Percentiles rank a stretch among this genome's conserved stretches.
These are phyloP conservation scores for Tragopan temminckii DNA, from an alignment of 2,797 vertebrate species.

Conservation along the genomic window DNA sequence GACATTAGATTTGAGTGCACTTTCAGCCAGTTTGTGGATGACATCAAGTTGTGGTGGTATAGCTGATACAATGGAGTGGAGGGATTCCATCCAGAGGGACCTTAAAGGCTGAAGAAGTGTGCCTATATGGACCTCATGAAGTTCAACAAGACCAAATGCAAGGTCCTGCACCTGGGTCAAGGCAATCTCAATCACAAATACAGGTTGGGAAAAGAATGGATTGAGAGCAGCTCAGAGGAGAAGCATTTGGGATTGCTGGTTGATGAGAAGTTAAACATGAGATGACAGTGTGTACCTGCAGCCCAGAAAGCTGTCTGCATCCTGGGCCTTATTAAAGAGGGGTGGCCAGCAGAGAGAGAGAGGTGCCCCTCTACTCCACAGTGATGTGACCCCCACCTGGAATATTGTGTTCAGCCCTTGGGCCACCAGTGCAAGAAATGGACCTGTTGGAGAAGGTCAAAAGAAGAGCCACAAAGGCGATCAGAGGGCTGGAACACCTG, in stretches of 20 bases:
- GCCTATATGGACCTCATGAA: neutral
- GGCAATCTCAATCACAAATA: neutral
- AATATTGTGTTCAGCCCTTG: neutral
- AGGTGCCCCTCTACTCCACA: neutral
- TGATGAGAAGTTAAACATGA: neutral
- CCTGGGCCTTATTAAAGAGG: neutral
- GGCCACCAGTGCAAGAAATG: neutral
- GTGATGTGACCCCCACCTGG: neutral
- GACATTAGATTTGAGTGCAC: neutral
- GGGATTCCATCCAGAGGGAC: neutral
- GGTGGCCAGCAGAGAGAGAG: neutral
- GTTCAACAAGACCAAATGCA: neutral
- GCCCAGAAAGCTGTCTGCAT: neutral
- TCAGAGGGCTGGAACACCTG: neutral
- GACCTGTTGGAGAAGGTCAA: neutral
- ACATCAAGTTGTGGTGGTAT: neutral
- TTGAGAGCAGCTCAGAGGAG: neutral
- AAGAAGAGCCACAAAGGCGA: neutral
- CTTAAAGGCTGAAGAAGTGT: neutral
- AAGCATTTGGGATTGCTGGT: neutral
- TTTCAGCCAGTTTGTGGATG: neutral
- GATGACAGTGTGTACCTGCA: neutral
- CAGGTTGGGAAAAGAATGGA: neutral
- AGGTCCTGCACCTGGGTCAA: neutral
- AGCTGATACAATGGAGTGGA: neutral